These are phyloP conservation scores for Eublepharis macularius DNA, from an alignment of 2,113 vertebrate genomes.

Conservation along the genomic window DNA sequence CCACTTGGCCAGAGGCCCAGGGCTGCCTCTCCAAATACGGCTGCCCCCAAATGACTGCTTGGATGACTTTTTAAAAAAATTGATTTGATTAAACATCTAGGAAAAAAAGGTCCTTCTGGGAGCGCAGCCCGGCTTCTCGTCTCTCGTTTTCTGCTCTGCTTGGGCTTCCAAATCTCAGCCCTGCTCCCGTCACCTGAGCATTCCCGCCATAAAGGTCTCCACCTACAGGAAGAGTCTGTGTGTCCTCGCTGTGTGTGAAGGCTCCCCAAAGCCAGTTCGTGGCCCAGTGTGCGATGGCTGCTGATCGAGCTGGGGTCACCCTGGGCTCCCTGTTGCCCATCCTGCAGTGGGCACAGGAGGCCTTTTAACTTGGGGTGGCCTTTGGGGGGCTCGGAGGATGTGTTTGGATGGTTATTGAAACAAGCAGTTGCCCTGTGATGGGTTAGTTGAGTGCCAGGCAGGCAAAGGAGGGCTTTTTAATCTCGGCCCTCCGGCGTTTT, in stretches of 20 bases:
- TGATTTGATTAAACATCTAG: too few relatives aligned
- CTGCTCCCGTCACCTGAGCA: neutral
- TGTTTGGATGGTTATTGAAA: neutral
- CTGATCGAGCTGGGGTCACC: neutral
- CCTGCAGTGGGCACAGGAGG: neutral
- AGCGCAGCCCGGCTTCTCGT: too few relatives aligned
- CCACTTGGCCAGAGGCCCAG: too few relatives aligned
- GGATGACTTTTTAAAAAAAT: too few relatives aligned
- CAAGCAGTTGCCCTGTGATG: neutral
- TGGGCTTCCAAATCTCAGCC: too few relatives aligned
- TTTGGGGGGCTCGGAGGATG: neutral
- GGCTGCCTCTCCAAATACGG: neutral
- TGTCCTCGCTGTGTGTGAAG: neutral
- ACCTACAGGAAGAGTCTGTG: neutral
- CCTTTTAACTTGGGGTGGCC: neutral
- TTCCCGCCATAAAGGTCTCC: neutral
- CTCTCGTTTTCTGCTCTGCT: too few relatives aligned
- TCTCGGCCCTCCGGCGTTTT: slow-evolving; percentile 45
- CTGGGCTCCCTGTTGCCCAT: neutral
- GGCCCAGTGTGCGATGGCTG: neutral
- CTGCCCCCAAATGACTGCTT: too few relatives aligned
- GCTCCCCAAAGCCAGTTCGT: neutral
- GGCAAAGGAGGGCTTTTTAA: slow-evolving; percentile 19
- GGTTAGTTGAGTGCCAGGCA: slow-evolving; percentile 43
- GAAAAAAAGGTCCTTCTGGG: too few relatives aligned